Evolutionary conservation across 1,140 invertebrate genomes (phyloP), one percentile per base, ranked within the genome.

Genomic region (Drosophila navojoa): DNA sequence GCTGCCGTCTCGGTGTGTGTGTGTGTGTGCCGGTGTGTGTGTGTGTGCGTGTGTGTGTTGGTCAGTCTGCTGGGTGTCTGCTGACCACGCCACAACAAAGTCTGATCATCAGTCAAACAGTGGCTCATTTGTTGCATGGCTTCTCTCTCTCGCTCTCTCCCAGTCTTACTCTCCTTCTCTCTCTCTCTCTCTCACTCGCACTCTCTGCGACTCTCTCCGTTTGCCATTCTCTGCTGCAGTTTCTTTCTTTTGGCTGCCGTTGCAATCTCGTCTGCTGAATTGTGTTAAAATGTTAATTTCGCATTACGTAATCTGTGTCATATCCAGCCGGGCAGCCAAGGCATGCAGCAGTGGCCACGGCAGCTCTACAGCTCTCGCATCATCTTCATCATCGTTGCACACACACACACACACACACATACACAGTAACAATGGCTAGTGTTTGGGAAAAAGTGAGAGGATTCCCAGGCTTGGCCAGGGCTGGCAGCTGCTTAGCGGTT

Each of bases 261-360:
- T 72, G 78, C 74, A 81, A 63, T 71, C 62, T 47, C 60, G 70
- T 75, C 81, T 76, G 54, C 64, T 86, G 82, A 87, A 89, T 89
- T 89, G 84, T 89, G 84, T 89, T 89, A 89, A 89, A 89, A 89
- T 89, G 84, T 89, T 89, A 89, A 89, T 89, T 89, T 89, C 77
- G 75, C 42, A 59, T 89, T 89, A 89, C 85, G 77, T 89, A 90
- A 89, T 89, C 80, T 90, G 85, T 89, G 84, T 89, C 84, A 89
- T 89, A 89, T 84, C 80, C 77, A 89, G 57, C 52, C 76, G 58
- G 35, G 35, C 67, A 75, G 66, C 59, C 40, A 32, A 6, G 32
- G 6, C 32, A 32, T 9, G 32, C 32, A 9, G 32, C 32, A 32
- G 6, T 9, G 32, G 7, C 5, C 5, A 7, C 5, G 32, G 32